Evolutionary conservation across 2,888 invertebrate species (phyloP), one percentile per base, ranked within the genome.

Genomic region (Idaea aversata): DNA sequence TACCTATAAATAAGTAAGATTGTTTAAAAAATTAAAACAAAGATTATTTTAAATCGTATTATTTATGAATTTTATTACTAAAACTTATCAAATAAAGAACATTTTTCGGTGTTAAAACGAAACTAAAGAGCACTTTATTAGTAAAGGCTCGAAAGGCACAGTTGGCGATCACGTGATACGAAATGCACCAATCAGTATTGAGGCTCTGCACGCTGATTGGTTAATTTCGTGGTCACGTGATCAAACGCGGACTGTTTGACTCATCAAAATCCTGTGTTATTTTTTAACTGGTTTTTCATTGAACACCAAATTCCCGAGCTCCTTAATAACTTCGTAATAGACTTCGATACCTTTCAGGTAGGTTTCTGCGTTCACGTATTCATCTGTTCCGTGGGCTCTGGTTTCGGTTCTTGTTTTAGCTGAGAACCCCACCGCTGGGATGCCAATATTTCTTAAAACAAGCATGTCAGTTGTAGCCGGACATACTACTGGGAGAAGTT

Each of bases 381-480:
- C 90, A 59, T 90, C 69, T 38, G 75, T 75, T 5, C 64, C 75
- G 61, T 90, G 90, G 0, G 81, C 3, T 36, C 74, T 75, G 3
- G 69, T 2, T 1, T 61, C 65, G 2, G 86, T 88, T 59, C 77
- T 75, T 4, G 72, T 66, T 69, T 83, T 87, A 15, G 88, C 75
- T 0, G 86, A 63, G 69, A 90, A 87, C 2, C 89, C 89, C 0
- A 90, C 64, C 0, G 88, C 88, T 5, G 88, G 88, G 34, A 88
- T 80, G 0, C 86, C 88, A 1, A 76, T 64, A 63, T 80, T 83
- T 4, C 90, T 80, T 0, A 91, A 3, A 0, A 70, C 69, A 2
- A 86, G 47, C 81, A 85, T 85, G 69, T 91, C 90, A 0, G 88
- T 79, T 0, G 86, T 85, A 0, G 87, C 89, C 1, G 88, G 84